Evolutionary conservation across 2,113 vertebrate genomes (phyloP), one percentile per base, ranked within the genome.

Genomic region (Salvator merianae): DNA sequence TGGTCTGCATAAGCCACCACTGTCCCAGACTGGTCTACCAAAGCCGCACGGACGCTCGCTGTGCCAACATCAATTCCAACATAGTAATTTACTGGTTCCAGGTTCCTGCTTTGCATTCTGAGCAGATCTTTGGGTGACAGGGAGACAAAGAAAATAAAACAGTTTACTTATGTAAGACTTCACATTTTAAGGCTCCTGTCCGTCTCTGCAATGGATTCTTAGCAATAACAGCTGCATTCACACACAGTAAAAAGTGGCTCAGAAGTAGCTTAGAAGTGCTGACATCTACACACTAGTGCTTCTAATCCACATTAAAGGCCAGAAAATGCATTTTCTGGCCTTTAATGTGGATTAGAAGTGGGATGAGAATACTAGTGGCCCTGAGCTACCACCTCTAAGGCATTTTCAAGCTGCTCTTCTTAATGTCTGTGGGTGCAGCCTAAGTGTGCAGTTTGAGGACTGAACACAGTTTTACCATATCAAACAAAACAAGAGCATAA

Each of bases 31-130:
- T 87, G 93, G 1, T 97, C 97, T 71, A 99, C 97, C 87, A 99
- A 95, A 0, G 98, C 98, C 0, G 98, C 98, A 0, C 98, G 97
- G 24, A 98, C 98, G 7, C 98, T 98, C 79, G 94, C 95, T 0
- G 97, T 98, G 62, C 98, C 98, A 86, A 99, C 98, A 0, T 99
- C 98, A 81, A 99, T 95, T 0, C 98, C 98, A 34, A 99, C 93
- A 0, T 98, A 99, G 88, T 94, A 99, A 0, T 90, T 77, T 34
- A 63, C 36, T 47, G 70, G 75, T 82, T 74, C 7, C 77, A 87
- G 72, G 70, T 92, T 66, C 82, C 78, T 40, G 10, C 86, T 28
- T 0, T 88, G 80, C 96, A 97, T 96, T 69, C 73, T 75, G 3
- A 28, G 10, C 18, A 55, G 22, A 74, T 73, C 95, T 96, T 73